Evolutionary conservation across 2,888 invertebrate species (phyloP).

Genomic region (Erebia palarica): DNA sequence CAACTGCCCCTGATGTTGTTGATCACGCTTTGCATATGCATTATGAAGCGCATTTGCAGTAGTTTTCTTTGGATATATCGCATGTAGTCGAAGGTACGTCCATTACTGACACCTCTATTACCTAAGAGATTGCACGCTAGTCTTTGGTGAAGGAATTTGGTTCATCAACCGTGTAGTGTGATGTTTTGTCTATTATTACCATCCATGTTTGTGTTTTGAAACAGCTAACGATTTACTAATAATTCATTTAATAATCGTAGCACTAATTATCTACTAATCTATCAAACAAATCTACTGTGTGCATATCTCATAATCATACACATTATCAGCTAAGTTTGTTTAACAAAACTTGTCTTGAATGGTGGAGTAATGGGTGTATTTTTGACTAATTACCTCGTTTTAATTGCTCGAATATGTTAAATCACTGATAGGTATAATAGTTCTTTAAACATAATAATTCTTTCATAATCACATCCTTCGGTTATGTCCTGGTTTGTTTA

Average conservation of each 20-base stretch:
- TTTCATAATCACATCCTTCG: conserved; percentile 10
- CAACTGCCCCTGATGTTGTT: conserved; percentile 83
- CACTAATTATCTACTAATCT: conserved; percentile 36
- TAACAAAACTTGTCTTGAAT: conserved; percentile 36
- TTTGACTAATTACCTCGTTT: conserved; percentile 59
- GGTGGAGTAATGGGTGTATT: conserved; percentile 74
- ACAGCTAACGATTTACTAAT: conserved; percentile 38
- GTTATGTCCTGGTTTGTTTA: not conserved
- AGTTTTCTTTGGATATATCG: conserved; percentile 84
- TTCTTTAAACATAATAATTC: not conserved
- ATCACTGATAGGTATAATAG: not conserved
- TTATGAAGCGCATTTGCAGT: conserved; percentile 84
- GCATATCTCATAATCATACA: conserved; percentile 41
- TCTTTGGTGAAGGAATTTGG: conserved; percentile 65
- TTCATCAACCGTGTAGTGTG: conserved; percentile 33
- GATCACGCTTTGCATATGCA: conserved; percentile 84
- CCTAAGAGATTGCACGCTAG: conserved; percentile 69
- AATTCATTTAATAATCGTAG: conserved; percentile 24
- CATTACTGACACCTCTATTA: conserved; percentile 75
- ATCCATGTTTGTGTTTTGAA: conserved; percentile 20
- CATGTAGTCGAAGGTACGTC: conserved; percentile 83
- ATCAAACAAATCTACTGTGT: conserved; percentile 33
- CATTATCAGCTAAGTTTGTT: conserved; percentile 37
- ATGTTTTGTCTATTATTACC: conserved; percentile 12
- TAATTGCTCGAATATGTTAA: conserved; percentile 12